phyloP scores from a whole-genome alignment of 1,140 invertebrate genomes.

The Trichoplusia ni region DNA sequence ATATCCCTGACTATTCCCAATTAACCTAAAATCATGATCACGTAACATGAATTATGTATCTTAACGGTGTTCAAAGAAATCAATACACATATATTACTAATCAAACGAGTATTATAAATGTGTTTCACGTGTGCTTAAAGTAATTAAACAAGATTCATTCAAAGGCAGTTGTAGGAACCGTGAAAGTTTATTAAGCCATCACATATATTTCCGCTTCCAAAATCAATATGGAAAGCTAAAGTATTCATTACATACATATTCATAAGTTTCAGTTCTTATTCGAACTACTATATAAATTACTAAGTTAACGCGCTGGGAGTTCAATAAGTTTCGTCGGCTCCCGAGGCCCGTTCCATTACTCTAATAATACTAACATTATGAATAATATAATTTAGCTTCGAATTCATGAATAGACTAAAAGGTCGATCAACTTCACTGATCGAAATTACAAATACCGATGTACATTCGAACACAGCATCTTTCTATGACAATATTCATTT shows the following conservation, averaged over 20 bases:
- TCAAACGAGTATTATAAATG: too few relatives aligned
- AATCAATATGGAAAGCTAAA: neutral
- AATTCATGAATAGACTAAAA: conserved; percentile 19
- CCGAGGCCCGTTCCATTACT: neutral
- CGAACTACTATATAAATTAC: conserved; percentile 3
- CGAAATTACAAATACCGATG: conserved; percentile 26
- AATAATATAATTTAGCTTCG: conserved; percentile 12
- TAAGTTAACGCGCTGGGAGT: neutral
- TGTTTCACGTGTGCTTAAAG: too few relatives aligned
- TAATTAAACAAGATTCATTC: too few relatives aligned
- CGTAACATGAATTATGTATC: too few relatives aligned
- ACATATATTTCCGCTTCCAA: too few relatives aligned
- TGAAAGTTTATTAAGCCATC: too few relatives aligned
- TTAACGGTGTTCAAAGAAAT: too few relatives aligned
- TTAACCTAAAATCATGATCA: too few relatives aligned
- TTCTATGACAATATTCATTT: conserved; percentile 18
- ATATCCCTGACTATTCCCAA: too few relatives aligned
- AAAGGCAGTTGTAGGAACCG: too few relatives aligned
- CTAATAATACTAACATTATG: conserved; percentile 18
- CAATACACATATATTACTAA: too few relatives aligned
- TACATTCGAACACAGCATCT: conserved; percentile 22
- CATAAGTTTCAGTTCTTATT: neutral
- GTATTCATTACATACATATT: conserved; percentile 5
- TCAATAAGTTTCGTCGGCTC: neutral
- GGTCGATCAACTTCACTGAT: conserved; percentile 18